Conservation (phyloP, 92 coral and sea anemone species). For the Epizoanthus fatuus region DNA sequence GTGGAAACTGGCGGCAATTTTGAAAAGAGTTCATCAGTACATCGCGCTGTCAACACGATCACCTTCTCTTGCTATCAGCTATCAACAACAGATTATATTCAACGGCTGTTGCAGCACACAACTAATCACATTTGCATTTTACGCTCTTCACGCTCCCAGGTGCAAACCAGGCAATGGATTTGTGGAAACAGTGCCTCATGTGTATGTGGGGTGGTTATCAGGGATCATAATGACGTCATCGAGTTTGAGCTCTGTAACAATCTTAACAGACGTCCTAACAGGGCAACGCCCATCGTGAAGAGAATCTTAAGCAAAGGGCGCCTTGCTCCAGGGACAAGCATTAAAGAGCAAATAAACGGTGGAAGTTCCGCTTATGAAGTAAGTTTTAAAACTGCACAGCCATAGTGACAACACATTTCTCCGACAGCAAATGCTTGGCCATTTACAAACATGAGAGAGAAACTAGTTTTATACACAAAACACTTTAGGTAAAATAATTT, state of each 20-base stretch:
- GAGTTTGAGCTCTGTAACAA: slow-evolving; percentile 4
- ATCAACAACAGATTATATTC: no score
- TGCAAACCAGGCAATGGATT: slow-evolving; percentile 7
- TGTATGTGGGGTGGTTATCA: neutral
- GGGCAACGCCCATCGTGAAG: neutral
- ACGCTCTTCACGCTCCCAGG: neutral
- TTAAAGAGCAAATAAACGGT: slow-evolving; percentile 24
- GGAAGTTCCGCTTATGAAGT: slow-evolving; percentile 40
- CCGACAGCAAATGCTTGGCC: no score
- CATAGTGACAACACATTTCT: no score
- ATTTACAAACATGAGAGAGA: no score
- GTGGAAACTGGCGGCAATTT: no score
- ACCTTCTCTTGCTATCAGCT: no score
- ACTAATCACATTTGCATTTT: no score
- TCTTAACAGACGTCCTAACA: neutral
- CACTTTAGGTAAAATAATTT: no score
- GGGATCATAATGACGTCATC: neutral
- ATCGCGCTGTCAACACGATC: no score
- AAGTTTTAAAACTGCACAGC: neutral
- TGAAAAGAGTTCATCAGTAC: no score
- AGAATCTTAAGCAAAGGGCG: neutral
- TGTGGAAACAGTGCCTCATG: neutral
- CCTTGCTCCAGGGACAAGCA: slow-evolving; percentile 16
- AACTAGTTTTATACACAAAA: no score
- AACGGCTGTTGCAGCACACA: no score